phyloP scores from a whole-genome alignment of 2,797 vertebrate species.

The Poeciliopsis gracilis region DNA sequence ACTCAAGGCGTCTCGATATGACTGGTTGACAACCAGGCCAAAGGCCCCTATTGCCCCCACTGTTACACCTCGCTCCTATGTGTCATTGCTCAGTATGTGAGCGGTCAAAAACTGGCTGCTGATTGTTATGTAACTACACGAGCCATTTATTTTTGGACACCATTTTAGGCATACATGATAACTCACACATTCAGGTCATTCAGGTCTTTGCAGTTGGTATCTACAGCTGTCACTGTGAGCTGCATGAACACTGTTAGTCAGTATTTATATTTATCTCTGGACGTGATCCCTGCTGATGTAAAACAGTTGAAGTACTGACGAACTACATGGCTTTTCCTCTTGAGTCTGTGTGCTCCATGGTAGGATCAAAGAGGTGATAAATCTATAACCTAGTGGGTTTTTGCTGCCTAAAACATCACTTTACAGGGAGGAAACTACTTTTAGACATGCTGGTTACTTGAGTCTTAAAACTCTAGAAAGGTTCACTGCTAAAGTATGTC shows the following conservation, averaged over 20 bases:
- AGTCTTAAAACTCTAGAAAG: not conserved
- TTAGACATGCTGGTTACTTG: constrained; percentile 12
- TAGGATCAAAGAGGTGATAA: not conserved
- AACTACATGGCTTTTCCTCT: constrained; percentile 1
- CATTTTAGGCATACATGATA: constrained; percentile 37
- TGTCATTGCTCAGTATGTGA: constrained; percentile 55
- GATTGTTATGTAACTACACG: constrained; percentile 51
- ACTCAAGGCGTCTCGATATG: constrained; percentile 27
- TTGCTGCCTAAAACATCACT: not conserved
- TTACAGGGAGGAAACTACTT: not conserved
- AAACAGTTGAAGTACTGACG: constrained; percentile 13
- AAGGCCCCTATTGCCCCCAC: constrained; percentile 44
- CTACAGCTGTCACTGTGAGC: constrained; percentile 48
- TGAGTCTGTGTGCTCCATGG: constrained; percentile 11
- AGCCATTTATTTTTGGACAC: constrained; percentile 33
- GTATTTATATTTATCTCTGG: constrained; percentile 38
- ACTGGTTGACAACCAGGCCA: constrained; percentile 45
- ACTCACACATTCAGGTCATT: constrained; percentile 21
- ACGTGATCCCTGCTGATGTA: constrained; percentile 38
- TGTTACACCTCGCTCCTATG: constrained; percentile 11
- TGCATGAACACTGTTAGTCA: constrained; percentile 19
- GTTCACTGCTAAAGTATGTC: not conserved
- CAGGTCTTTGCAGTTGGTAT: constrained; percentile 32
- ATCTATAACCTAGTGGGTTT: not conserved
- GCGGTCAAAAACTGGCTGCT: constrained; percentile 13